Percentiles rank a stretch among this genome's conserved stretches.
These are phyloP conservation scores for Petrocephalus zakoni DNA, from an alignment of 2,113 vertebrate species.

Conservation along the genomic window DNA sequence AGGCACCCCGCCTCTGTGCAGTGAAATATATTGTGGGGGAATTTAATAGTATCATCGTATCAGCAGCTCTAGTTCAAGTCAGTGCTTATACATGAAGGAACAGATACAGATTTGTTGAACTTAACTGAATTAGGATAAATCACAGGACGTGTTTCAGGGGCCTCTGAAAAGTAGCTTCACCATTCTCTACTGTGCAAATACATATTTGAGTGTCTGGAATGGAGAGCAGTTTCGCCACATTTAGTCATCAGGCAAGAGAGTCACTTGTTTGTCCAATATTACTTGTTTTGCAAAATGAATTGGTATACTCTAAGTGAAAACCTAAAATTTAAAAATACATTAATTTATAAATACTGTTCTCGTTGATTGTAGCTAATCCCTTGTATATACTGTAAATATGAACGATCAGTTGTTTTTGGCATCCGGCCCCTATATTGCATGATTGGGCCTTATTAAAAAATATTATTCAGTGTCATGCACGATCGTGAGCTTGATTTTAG, in stretches of 20 bases:
- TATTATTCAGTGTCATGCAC: background rate
- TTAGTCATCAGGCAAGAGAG: background rate
- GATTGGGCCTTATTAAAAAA: background rate
- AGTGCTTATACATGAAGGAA: too few species aligned
- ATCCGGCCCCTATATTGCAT: background rate
- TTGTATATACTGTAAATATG: background rate
- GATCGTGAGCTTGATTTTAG: background rate
- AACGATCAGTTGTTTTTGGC: background rate
- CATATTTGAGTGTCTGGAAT: background rate
- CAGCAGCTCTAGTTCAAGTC: too few species aligned
- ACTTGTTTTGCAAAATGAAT: background rate
- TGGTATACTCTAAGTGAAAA: background rate
- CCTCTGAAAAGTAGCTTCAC: too few species aligned
- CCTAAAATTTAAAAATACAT: background rate
- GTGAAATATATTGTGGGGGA: too few species aligned
- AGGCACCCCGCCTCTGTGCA: background rate
- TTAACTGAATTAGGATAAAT: too few species aligned
- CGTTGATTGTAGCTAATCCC: background rate
- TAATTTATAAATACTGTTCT: background rate
- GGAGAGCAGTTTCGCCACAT: background rate
- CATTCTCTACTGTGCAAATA: background rate
- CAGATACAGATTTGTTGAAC: too few species aligned
- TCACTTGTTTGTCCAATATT: background rate
- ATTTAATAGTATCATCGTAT: too few species aligned
- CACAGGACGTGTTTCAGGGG: background rate